Conservation (phyloP, 2,113 vertebrate species). For the Clupea harengus region DNA sequence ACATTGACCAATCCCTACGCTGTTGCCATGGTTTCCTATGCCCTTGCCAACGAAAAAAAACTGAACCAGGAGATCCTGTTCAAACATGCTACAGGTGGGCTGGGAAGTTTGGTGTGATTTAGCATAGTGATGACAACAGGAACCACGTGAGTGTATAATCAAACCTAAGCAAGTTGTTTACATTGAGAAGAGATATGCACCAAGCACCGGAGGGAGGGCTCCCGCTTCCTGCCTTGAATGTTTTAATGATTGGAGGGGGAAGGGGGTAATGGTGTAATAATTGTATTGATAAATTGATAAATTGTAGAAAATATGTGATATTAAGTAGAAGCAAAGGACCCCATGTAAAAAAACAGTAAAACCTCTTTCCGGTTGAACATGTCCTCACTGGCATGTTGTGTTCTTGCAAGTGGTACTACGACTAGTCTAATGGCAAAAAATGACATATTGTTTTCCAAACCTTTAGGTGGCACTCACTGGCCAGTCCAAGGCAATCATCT, state of each 20-base stretch:
- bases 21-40: slow-evolving; percentile 77
- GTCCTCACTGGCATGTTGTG: too few species aligned
- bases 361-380: too few species aligned
- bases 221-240: too few species aligned
- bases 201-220: background rate
- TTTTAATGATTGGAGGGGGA: too few species aligned
- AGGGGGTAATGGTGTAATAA: too few species aligned
- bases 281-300: too few species aligned
- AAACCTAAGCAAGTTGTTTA: background rate
- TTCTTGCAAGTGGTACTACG: background rate
- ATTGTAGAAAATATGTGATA: too few species aligned
- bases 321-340: too few species aligned
- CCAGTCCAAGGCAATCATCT: slow-evolving; percentile 53
- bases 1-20: slow-evolving; percentile 73
- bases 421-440: background rate
- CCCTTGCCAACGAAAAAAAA: slow-evolving; percentile 67
- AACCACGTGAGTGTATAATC: background rate
- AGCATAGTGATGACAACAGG: background rate
- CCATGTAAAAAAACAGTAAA: too few species aligned
- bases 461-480: slow-evolving; percentile 70
- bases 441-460: background rate
- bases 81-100: slow-evolving; percentile 32
- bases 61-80: slow-evolving; percentile 51
- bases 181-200: background rate
- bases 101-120: background rate